Conservation (phyloP, 2,797 vertebrate genomes). For the Molossus alvarezi region DNA sequence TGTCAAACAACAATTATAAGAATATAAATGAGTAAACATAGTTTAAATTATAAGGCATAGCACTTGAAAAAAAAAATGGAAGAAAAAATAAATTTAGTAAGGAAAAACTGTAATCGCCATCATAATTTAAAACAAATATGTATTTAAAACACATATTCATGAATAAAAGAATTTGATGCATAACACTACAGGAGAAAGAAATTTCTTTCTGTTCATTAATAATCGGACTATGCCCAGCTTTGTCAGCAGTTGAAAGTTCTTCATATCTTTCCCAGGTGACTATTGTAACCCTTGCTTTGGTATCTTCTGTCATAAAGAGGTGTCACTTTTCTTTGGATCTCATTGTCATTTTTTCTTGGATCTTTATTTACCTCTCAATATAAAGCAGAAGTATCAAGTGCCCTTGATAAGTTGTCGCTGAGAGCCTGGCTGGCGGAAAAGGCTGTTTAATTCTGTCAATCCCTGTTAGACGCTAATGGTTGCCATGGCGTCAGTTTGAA, state of each 20-base stretch:
- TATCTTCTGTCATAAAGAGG: constrained; percentile 57
- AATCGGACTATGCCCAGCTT: background rate
- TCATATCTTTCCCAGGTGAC: background rate
- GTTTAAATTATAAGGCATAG: constrained; percentile 20
- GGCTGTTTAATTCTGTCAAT: constrained; percentile 60
- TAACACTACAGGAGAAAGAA: background rate
- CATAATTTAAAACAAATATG: constrained; percentile 24
- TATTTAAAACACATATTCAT: constrained; percentile 38
- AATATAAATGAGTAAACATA: background rate
- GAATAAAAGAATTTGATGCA: background rate
- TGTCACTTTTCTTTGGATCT: constrained; percentile 61
- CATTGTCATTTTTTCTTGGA: constrained; percentile 38
- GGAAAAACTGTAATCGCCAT: background rate
- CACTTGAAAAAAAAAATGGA: constrained; percentile 21
- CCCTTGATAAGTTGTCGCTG: constrained; percentile 51
- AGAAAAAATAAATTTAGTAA: constrained; percentile 36
- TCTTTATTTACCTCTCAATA: constrained; percentile 36
- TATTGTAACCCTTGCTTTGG: background rate
- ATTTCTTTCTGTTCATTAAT: background rate
- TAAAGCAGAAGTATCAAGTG: constrained; percentile 61
- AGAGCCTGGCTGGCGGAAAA: constrained; percentile 47
- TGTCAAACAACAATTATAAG: constrained; percentile 16
- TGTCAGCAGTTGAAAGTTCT: constrained; percentile 32
- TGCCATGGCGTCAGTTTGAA: constrained; percentile 46
- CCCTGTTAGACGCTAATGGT: constrained; percentile 33